Evolutionary conservation across 1,140 invertebrate genomes (phyloP), one percentile per base, ranked within the genome.

Genomic region (Drosophila orosa): DNA sequence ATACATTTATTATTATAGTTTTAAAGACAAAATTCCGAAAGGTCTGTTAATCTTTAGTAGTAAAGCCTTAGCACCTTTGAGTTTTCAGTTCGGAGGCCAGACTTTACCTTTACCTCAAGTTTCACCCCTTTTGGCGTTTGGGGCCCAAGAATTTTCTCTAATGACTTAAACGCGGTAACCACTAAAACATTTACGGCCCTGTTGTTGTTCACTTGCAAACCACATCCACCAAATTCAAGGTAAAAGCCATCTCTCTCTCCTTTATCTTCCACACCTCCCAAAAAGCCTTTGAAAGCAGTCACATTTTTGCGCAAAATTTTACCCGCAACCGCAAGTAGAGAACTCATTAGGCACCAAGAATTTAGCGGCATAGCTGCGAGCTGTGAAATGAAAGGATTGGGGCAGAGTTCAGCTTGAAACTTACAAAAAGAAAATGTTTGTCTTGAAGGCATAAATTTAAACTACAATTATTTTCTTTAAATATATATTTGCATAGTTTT

Each of bases 111-210:
- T 3, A 35, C 31, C 13, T 1, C 8, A 31, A 24, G 8, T 33
- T 27, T n/a, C 47, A 56, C 35, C 60, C 57, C 44, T 40, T 78
- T 78, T 69, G 54, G 58, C 73, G 58, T 72, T 60, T 58, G 63
- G 40, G 66, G 68, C 71, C 75, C 62, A 86, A 66, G 82, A 86
- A 87, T 87, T 87, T 87, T 79, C 71, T 83, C 84, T 87, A 86
- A 87, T 86, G 82, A 86, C 82, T 86, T 86, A 86, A 86, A 83
- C 82, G 82, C 84, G 74, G 82, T 69, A 87, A 86, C 82, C 82
- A 79, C 82, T 87, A 79, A 86, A 86, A 87, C 82, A 86, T 87
- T 86, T 87, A 87, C 83, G 87, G 77, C 25, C 24, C 62, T 29
- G 62, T 33, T 61, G 58, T 35, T 68, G 45, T 66, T 44, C 45